These are phyloP conservation scores for Ostrea denselamellosa DNA, from an alignment of 1,140 invertebrate species.

Conservation along the genomic window DNA sequence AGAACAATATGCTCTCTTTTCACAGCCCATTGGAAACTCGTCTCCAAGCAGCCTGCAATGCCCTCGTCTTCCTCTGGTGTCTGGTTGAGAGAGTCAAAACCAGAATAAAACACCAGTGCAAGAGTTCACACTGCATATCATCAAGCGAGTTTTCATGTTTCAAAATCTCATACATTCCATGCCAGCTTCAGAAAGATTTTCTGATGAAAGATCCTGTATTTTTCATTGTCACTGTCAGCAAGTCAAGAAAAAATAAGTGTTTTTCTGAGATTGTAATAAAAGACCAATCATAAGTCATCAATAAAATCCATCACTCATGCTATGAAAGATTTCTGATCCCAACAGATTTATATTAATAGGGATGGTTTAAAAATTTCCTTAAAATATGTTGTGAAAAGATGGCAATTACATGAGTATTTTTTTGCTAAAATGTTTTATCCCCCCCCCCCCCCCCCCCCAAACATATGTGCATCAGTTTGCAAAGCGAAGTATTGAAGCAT, in stretches of 20 bases:
- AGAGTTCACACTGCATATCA: background rate
- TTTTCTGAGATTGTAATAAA: slow-evolving; percentile 15
- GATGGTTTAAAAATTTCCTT: background rate
- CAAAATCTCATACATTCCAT: slow-evolving; percentile 1
- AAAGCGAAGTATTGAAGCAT: too few species aligned
- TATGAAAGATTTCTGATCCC: background rate
- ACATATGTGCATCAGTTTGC: too few species aligned
- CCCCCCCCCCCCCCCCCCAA: too few species aligned
- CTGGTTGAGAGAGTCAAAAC: background rate
- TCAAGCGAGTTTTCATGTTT: background rate
- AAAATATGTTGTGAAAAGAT: background rate
- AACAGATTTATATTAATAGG: background rate
- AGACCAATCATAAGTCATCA: background rate
- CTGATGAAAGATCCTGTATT: slow-evolving; percentile 1
- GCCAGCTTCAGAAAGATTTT: background rate
- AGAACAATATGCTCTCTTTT: slow-evolving; percentile 20
- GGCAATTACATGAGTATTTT: background rate
- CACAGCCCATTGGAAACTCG: slow-evolving; percentile 26
- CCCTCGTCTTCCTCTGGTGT: background rate
- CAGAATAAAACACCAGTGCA: background rate
- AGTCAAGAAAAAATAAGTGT: slow-evolving; percentile 16
- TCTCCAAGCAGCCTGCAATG: background rate
- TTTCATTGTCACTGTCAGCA: slow-evolving; percentile 25
- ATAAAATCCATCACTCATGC: background rate
- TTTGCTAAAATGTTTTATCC: too few species aligned